Evolutionary conservation across 2,888 invertebrate species (phyloP).

Genomic region (Odontothrips loti): DNA sequence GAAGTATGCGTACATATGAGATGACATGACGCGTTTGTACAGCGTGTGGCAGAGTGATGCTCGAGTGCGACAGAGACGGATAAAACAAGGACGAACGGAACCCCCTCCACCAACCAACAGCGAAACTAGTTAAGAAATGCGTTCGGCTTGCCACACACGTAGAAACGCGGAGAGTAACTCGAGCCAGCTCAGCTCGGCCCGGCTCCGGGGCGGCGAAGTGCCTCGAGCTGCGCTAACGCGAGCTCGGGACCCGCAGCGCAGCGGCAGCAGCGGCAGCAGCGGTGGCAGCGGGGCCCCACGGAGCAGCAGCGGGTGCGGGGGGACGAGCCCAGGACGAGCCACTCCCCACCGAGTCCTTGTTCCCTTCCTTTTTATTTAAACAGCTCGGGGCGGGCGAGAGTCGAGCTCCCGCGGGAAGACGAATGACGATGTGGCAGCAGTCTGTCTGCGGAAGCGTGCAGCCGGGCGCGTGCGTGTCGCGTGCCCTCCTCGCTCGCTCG

Average conservation of each 20-base stretch:
- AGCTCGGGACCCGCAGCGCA: not conserved
- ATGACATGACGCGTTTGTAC: not conserved
- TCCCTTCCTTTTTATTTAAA: too few species aligned
- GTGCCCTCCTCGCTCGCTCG: not conserved
- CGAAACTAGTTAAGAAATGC: not conserved
- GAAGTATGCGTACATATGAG: not conserved
- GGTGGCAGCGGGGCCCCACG: not conserved
- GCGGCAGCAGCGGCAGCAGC: too few species aligned
- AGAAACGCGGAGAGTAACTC: conserved; percentile 3
- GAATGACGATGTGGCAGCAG: too few species aligned
- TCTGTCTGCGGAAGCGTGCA: not conserved
- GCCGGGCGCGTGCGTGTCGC: not conserved
- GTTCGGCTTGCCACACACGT: conserved; percentile 8
- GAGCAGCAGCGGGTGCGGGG: too few species aligned
- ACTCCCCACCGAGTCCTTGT: too few species aligned
- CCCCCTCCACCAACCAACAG: not conserved
- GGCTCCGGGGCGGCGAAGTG: too few species aligned
- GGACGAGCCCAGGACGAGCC: not conserved
- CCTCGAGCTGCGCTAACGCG: too few species aligned
- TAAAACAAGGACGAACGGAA: not conserved
- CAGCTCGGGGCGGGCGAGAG: too few species aligned
- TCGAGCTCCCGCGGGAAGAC: too few species aligned
- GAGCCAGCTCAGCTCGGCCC: not conserved
- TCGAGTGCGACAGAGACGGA: not conserved
- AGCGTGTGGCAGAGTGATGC: not conserved